These are phyloP conservation scores for Circaetus gallicus DNA, from an alignment of 2,113 vertebrate species.

Conservation along the genomic window DNA sequence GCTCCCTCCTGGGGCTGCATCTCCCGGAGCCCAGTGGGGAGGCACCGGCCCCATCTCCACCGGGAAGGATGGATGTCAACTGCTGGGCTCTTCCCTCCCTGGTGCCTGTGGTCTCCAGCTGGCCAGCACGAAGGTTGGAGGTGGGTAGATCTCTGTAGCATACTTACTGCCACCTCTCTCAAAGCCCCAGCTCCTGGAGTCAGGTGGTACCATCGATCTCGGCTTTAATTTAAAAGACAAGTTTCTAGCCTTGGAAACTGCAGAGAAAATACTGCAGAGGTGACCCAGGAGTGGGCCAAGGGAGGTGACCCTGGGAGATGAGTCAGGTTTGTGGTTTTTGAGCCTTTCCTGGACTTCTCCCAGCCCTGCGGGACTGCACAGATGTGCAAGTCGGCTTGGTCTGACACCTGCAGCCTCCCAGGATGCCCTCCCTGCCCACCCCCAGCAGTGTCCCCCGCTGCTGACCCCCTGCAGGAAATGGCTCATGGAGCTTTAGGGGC, in stretches of 20 bases:
- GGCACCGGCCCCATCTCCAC: neutral
- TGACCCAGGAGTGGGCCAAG: neutral
- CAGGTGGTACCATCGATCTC: neutral
- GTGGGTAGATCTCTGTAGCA: neutral
- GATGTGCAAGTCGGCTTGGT: neutral
- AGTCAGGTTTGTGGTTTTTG: neutral
- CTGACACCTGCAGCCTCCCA: neutral
- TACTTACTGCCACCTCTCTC: neutral
- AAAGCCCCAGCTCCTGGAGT: neutral
- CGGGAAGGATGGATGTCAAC: neutral
- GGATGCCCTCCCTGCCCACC: neutral
- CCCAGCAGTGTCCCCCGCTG: neutral
- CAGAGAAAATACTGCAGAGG: neutral
- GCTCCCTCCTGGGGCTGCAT: neutral
- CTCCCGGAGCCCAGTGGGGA: neutral
- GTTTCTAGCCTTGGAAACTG: neutral
- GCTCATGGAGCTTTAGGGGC: neutral
- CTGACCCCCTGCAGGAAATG: neutral
- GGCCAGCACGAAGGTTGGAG: neutral
- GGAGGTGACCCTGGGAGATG: neutral
- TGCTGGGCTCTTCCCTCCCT: neutral
- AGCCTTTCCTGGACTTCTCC: neutral
- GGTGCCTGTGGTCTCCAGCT: neutral
- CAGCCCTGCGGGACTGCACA: neutral
- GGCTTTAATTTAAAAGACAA: neutral